These are phyloP conservation scores for Actinernus sp. DNA, from an alignment of 92 coral and sea anemone species.

Conservation along the genomic window DNA sequence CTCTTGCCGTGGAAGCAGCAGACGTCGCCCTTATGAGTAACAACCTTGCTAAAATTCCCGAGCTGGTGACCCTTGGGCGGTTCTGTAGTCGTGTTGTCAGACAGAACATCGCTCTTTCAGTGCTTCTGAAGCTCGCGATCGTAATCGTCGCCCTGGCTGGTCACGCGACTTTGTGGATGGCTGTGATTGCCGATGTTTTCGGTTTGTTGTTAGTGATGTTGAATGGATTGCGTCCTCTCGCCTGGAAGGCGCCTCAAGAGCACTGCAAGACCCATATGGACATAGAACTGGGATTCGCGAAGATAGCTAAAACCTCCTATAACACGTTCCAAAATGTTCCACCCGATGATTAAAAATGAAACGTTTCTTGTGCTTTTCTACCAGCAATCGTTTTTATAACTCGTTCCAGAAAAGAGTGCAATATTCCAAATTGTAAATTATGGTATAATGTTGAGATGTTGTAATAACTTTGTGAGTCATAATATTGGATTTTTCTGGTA, in stretches of 20 bases:
- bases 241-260: slow-evolving; percentile 86
- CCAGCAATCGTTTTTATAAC: too few species aligned
- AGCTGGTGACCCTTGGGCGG: slow-evolving; percentile 80
- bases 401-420: too few species aligned
- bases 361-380: too few species aligned
- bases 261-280: slow-evolving; percentile 4
- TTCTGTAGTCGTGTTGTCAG: slow-evolving; percentile 79
- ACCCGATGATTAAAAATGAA: too few species aligned
- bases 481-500: too few species aligned
- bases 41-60: slow-evolving; percentile 96
- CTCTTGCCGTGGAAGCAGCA: slow-evolving; percentile 98
- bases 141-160: slow-evolving; percentile 87
- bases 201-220: slow-evolving; percentile 87
- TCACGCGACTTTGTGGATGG: slow-evolving; percentile 90
- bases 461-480: too few species aligned
- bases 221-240: slow-evolving; percentile 91
- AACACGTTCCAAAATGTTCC: too few species aligned
- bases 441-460: too few species aligned
- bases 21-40: slow-evolving; percentile 99
- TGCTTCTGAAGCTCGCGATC: slow-evolving; percentile 80
- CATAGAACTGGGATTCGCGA: slow-evolving; percentile 18
- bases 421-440: too few species aligned
- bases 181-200: slow-evolving; percentile 88
- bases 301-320: slow-evolving; percentile 17
- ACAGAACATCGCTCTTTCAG: slow-evolving; percentile 82